Evolutionary conservation across 1,140 invertebrate species (phyloP).

Genomic region (Drosophila fuyamai): DNA sequence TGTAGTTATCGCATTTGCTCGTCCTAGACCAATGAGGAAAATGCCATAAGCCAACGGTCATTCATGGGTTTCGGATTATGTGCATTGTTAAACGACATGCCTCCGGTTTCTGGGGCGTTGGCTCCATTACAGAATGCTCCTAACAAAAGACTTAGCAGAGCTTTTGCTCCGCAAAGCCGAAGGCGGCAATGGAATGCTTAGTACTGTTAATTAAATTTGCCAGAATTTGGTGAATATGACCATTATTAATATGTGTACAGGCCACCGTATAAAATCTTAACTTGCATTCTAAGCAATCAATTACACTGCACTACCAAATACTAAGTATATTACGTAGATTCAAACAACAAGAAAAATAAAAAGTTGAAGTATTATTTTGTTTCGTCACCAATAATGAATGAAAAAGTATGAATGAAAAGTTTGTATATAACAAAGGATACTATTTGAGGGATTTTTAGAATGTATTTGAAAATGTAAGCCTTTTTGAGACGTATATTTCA

Average conservation of each 20-base stretch:
- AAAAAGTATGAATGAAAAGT: too few species aligned
- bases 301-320: background rate
- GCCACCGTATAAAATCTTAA: background rate
- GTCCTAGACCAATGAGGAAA: constrained; percentile 14
- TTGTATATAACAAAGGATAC: too few species aligned
- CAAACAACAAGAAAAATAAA: too few species aligned
- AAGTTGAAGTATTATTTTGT: too few species aligned
- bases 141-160: constrained; percentile 16
- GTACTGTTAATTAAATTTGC: constrained; percentile 37
- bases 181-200: constrained; percentile 5
- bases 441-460: too few species aligned
- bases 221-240: constrained; percentile 12
- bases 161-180: background rate
- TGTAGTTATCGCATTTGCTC: constrained; percentile 31
- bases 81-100: constrained; percentile 25
- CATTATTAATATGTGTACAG: constrained; percentile 30
- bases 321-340: background rate
- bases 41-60: constrained; percentile 1
- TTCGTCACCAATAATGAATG: too few species aligned
- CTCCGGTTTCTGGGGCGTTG: background rate
- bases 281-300: background rate
- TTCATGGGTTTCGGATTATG: constrained; percentile 13
- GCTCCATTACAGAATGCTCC: constrained; percentile 13
- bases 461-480: too few species aligned
- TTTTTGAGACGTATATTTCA: too few species aligned